Percentiles rank a stretch among this genome's conserved stretches.
Conservation (phyloP, 2,888 invertebrate species). For the Endomychus coccineus region DNA sequence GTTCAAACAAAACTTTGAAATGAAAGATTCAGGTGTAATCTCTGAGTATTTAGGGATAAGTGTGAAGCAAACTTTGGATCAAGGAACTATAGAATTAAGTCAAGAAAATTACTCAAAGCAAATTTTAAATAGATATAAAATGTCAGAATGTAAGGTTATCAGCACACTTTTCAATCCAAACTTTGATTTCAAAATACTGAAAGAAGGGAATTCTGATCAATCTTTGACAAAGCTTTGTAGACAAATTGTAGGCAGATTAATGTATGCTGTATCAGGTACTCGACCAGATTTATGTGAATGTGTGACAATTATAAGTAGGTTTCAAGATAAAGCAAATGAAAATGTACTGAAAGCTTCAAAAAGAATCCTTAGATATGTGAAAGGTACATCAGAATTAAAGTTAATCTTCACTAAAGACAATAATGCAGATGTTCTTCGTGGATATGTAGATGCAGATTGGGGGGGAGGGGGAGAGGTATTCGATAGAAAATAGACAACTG, state of each 20-base stretch:
- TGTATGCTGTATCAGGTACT: conserved; percentile 19
- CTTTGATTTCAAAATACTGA: conserved; percentile 13
- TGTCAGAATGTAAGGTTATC: conserved; percentile 16
- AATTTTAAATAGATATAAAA: conserved; percentile 14
- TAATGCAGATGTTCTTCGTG: conserved; percentile 7
- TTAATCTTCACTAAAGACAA: conserved; percentile 8
- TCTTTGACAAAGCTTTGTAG: conserved; percentile 16
- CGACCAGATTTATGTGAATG: conserved; percentile 19
- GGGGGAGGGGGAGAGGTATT: conserved; percentile 11
- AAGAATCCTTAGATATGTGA: conserved; percentile 19
- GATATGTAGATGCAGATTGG: conserved; percentile 19
- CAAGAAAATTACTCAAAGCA: conserved; percentile 13
- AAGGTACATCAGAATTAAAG: conserved; percentile 12
- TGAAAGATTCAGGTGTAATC: conserved; percentile 10
- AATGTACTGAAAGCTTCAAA: conserved; percentile 13
- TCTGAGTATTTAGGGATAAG: conserved; percentile 11
- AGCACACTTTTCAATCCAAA: conserved; percentile 9
- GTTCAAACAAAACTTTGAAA: conserved; percentile 13
- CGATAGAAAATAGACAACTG: conserved; percentile 15
- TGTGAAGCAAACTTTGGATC: conserved; percentile 9
- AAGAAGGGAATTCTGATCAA: conserved; percentile 6
- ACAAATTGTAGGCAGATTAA: conserved; percentile 18
- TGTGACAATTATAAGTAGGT: conserved; percentile 15
- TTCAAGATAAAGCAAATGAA: conserved; percentile 13
- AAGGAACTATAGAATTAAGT: conserved; percentile 12